Percentiles rank a stretch among this genome's conserved stretches.
These are phyloP conservation scores for Megalopta genalis DNA, from an alignment of 1,140 invertebrate species.

Conservation along the genomic window DNA sequence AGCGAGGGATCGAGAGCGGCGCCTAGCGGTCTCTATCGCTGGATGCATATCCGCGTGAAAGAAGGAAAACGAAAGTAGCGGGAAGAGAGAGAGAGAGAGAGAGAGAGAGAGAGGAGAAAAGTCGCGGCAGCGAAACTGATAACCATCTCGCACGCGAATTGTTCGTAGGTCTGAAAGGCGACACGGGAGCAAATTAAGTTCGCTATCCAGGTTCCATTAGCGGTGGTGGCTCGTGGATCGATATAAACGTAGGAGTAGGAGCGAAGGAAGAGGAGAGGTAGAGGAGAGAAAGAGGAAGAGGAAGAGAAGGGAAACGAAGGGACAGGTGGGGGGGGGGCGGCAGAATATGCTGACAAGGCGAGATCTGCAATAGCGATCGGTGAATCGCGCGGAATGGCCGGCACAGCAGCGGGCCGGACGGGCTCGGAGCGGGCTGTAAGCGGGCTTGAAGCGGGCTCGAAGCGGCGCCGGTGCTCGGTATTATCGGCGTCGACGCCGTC, in stretches of 20 bases:
- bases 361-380: slow-evolving; percentile 28
- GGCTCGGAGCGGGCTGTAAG: neutral
- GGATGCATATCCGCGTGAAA: neutral
- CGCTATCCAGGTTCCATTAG: slow-evolving; percentile 32
- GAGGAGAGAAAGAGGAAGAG: neutral
- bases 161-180: slow-evolving; percentile 13
- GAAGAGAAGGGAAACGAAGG: neutral
- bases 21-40: neutral
- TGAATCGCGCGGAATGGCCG: slow-evolving; percentile 39
- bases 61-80: too few relatives aligned
- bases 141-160: slow-evolving; percentile 22
- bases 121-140: neutral
- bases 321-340: too few relatives aligned
- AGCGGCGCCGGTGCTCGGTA: neutral
- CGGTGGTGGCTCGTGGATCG: slow-evolving; percentile 24
- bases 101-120: neutral
- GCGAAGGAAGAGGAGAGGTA: neutral
- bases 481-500: slow-evolving; percentile 48
- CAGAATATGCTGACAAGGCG: slow-evolving; percentile 33
- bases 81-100: neutral
- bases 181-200: slow-evolving; percentile 31
- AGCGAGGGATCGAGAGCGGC: neutral
- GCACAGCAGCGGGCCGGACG: neutral
- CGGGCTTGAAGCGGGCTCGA: neutral
- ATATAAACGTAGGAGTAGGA: neutral